Base-by-base conservation (phyloP, 2,797 vertebrate species). In the Gouania willdenowi region DNA sequence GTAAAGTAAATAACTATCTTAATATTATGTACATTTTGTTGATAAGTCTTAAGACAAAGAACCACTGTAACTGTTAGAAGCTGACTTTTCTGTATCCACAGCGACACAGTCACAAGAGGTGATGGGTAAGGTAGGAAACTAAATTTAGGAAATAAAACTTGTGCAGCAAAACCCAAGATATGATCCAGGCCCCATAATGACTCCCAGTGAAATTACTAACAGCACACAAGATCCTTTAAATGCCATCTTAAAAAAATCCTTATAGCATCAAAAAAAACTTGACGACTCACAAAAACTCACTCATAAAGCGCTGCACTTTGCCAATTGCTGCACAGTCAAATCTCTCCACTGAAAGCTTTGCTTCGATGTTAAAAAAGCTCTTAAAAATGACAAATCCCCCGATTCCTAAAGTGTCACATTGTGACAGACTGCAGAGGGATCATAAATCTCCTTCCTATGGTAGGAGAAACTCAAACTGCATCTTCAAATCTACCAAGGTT, bases 231-330 rank as follows among this genome's bases (percentile, higher is more conserved):
- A 58, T 66, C 44, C 54, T 52, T 64, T 46, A 38, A 52, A 54
- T 17, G 12, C 47, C 49, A 46, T 66, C 33, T 55, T 63, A 79
- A 65, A 67, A 12, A 77, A 80, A 80, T 71, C 73, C 56, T 45
- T 42, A 30, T 41, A 75, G 63, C 62, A 39, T 55, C 4, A 47
- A 2, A 10, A n/a, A 34, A 70, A 43, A 53, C 64, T 68, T 14
- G 36, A 60, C 51, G 53, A 43, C 37, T 57, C 55, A 30, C 41
- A 53, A 54, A 37, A 38, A 47, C 54, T 41, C 31, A 15, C 51
- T 63, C 30, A 37, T 42, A 74, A 81, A 79, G 63, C 61, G 36
- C 58, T 16, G 65, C 57, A 61, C 58, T 37, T 44, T 81, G 63
- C 73, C 69, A 41, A 66, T 71, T 75, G 30, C 30, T 36, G 47